These are phyloP conservation scores for Caenorhabditis elegans DNA, from an alignment of 1,140 invertebrate genomes.

Conservation along the genomic window WBcel235 BX284602.5:10576501-10577000, in stretches of 20 bases:
- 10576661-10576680: constrained; percentile 36
- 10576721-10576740: constrained; percentile 37
- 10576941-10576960: background rate
- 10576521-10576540: background rate
- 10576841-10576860: constrained; percentile 39
- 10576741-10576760: constrained; percentile 39
- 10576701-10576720: constrained; percentile 40
- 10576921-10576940: constrained; percentile 6
- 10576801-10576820: constrained; percentile 26
- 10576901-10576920: constrained; percentile 23
- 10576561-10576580: background rate
- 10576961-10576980: constrained; percentile 35
- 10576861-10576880: background rate
- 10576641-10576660: background rate
- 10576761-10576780: constrained; percentile 36
- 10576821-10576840: background rate
- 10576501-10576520: too few relatives aligned
- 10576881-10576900: background rate
- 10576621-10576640: constrained; percentile 16
- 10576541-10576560: background rate
- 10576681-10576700: constrained; percentile 41
- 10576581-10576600: background rate
- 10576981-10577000: background rate
- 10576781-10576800: constrained; percentile 19
- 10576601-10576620: background rate